Conservation (phyloP, 2,797 vertebrate genomes). For the Lagocephalus sceleratus region DNA sequence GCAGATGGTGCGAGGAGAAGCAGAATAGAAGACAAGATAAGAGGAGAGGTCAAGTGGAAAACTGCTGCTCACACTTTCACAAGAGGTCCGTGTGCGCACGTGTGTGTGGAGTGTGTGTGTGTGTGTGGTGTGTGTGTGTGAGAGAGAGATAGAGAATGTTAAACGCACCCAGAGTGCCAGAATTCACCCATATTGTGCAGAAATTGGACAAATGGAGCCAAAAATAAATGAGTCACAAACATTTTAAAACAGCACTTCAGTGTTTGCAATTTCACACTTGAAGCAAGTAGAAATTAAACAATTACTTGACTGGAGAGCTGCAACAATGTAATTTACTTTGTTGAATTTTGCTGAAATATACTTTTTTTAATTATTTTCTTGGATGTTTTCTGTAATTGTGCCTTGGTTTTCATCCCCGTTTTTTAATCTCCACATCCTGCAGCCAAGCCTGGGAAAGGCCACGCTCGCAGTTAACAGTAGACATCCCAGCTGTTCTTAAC, state of each 20-base stretch:
- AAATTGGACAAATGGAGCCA: background rate
- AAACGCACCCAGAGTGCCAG: too few relatives aligned
- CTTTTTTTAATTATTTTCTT: background rate
- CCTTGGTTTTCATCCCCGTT: background rate
- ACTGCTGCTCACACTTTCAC: background rate
- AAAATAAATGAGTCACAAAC: background rate
- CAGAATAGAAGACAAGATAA: background rate
- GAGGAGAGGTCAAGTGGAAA: conserved; percentile 1
- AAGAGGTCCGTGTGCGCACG: too few relatives aligned
- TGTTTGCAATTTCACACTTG: background rate
- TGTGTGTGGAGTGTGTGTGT: too few relatives aligned
- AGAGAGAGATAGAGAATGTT: too few relatives aligned
- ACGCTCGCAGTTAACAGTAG: conserved; percentile 40
- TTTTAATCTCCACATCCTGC: background rate
- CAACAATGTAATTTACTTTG: too few relatives aligned
- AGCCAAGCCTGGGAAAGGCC: conserved; percentile 45
- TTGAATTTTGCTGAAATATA: background rate
- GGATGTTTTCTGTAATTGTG: background rate
- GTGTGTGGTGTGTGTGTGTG: too few relatives aligned
- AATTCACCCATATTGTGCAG: background rate
- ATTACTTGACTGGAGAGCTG: background rate
- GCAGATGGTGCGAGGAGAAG: conserved; percentile 17
- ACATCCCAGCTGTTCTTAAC: conserved; percentile 42
- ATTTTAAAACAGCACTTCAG: background rate
- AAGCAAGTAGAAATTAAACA: background rate